Conservation (phyloP, 1,140 invertebrate genomes). For the Acyrthosiphon pisum region DNA sequence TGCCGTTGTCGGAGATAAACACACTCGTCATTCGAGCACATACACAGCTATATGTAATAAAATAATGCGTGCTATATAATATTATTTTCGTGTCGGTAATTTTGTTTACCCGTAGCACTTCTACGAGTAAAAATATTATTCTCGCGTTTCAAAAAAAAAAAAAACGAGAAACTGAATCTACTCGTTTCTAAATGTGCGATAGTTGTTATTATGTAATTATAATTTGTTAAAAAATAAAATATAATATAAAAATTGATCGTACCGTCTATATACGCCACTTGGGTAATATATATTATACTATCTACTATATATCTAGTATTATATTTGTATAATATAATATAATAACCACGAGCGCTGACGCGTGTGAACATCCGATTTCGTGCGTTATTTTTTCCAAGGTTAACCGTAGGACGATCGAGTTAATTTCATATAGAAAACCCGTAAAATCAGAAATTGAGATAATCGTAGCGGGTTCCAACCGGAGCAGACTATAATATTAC, state of each 20-base stretch:
- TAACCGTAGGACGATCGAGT: background rate
- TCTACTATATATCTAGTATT: background rate
- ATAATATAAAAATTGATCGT: background rate
- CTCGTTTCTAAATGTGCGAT: background rate
- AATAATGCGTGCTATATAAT: background rate
- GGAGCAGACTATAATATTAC: background rate
- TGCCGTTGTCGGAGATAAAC: background rate
- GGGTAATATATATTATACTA: background rate
- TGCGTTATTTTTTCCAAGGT: slow-evolving; percentile 4
- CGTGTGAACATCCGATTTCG: slow-evolving; percentile 34
- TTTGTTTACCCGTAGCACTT: background rate
- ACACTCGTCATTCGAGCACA: background rate
- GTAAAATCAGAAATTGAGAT: slow-evolving; percentile 22
- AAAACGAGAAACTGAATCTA: background rate
- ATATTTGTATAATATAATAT: slow-evolving; percentile 2
- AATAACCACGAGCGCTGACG: background rate
- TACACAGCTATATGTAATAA: background rate
- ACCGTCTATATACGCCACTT: too few species aligned
- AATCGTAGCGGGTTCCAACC: background rate
- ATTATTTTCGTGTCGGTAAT: background rate
- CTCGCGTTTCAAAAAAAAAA: background rate
- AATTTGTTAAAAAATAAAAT: background rate
- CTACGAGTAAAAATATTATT: slow-evolving; percentile 11
- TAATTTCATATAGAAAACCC: slow-evolving; percentile 23
- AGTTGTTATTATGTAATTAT: background rate